These are phyloP conservation scores for Ditylenchus dipsaci DNA, from an alignment of 1,140 invertebrate species.

Conservation along the genomic window DNA sequence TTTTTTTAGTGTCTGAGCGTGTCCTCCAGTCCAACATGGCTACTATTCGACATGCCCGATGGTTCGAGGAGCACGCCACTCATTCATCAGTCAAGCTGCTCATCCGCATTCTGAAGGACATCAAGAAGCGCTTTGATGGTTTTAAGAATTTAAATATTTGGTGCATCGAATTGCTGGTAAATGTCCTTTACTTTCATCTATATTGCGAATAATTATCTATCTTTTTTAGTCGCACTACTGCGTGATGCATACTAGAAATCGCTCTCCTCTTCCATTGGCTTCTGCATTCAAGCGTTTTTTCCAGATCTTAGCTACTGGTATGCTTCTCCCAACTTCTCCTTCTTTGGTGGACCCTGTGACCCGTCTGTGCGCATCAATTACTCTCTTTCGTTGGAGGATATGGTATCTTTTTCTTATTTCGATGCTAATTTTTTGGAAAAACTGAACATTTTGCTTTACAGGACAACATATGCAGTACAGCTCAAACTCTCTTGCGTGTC, in stretches of 20 bases:
- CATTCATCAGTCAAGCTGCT: constrained; percentile 93
- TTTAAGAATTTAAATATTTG: constrained; percentile 84
- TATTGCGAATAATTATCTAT: constrained; percentile 30
- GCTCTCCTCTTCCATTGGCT: constrained; percentile 85
- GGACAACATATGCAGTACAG: constrained; percentile 34
- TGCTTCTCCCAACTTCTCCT: constrained; percentile 88
- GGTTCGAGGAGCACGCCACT: constrained; percentile 97
- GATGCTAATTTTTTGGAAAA: background rate
- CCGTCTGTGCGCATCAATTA: constrained; percentile 83
- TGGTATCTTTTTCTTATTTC: constrained; percentile 61
- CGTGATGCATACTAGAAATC: constrained; percentile 81
- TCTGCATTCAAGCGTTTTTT: constrained; percentile 79
- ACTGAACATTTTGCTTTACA: constrained; percentile 1
- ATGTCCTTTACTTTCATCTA: constrained; percentile 29
- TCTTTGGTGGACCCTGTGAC: constrained; percentile 91
- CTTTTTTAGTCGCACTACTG: constrained; percentile 76
- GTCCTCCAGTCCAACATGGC: constrained; percentile 80
- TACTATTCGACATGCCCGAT: constrained; percentile 84
- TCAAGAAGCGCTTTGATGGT: constrained; percentile 80
- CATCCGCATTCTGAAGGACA: constrained; percentile 82
- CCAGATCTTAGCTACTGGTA: constrained; percentile 82
- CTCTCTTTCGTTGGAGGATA: constrained; percentile 83
- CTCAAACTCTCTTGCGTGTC: constrained; percentile 27
- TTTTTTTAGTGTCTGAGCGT: constrained; percentile 70
- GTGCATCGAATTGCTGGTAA: constrained; percentile 85